Evolutionary conservation across 2,113 vertebrate species (phyloP).

Genomic region (Turdus rufiventris): DNA sequence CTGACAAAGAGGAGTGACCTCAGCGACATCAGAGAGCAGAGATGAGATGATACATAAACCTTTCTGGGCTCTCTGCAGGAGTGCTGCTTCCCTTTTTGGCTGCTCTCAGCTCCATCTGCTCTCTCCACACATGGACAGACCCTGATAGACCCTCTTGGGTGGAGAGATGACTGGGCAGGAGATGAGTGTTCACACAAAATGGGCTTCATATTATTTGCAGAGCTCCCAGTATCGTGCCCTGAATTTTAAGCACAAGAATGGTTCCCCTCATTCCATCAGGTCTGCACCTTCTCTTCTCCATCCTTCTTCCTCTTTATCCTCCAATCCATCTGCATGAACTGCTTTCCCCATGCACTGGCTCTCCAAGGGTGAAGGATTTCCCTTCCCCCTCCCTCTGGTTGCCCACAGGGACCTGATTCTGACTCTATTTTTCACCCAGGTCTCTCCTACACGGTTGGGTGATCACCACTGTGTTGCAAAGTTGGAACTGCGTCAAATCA

Average conservation of each 20-base stretch:
- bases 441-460: neutral
- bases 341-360: neutral
- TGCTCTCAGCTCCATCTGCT: neutral
- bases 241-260: neutral
- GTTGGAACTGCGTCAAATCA: neutral
- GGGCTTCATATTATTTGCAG: neutral
- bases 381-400: neutral
- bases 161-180: neutral
- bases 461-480: neutral
- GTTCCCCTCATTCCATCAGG: neutral
- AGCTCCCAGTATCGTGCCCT: neutral
- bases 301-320: neutral
- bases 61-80: slow-evolving; percentile 5
- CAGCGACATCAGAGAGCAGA: neutral
- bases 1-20: slow-evolving; percentile 56
- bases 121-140: neutral
- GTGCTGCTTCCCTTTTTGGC: neutral
- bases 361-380: neutral
- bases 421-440: neutral
- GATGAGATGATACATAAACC: neutral
- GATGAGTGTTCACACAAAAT: neutral
- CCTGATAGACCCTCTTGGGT: neutral
- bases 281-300: neutral
- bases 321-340: neutral
- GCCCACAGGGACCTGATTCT: neutral